phyloP scores from a whole-genome alignment of 2,888 invertebrate species.

The Lasioglossum villosulum region DNA sequence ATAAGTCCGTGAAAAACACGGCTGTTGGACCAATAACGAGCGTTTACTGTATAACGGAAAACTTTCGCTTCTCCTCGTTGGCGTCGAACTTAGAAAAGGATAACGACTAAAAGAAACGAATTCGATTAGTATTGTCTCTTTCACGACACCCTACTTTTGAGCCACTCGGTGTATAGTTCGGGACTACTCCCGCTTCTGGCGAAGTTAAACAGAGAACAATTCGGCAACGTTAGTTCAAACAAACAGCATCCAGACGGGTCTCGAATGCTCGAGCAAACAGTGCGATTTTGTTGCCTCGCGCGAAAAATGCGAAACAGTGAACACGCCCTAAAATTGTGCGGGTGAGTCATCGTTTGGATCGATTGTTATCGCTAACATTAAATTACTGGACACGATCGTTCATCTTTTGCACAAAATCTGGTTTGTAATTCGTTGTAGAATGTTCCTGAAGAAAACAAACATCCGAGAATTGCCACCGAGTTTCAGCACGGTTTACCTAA shows the following conservation, averaged over 20 bases:
- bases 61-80: no score
- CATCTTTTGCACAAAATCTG: neutral
- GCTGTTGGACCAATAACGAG: no score
- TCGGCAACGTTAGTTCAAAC: constrained; percentile 6
- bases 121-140: neutral
- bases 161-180: neutral
- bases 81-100: neutral
- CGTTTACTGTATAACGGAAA: no score
- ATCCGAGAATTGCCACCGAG: neutral
- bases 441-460: neutral
- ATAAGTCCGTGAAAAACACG: no score
- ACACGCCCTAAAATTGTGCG: neutral
- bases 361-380: neutral
- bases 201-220: neutral
- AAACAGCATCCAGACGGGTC: neutral
- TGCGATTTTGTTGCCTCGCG: neutral
- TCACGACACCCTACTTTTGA: neutral
- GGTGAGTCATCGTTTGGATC: neutral
- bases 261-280: neutral
- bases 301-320: neutral
- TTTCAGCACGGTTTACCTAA: neutral
- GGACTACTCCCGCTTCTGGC: neutral
- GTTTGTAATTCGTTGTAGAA: neutral
- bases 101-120: neutral
- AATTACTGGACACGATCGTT: neutral